Evolutionary conservation across 2,888 invertebrate genomes (phyloP).

Genomic region (Trachelus iudaicus): DNA sequence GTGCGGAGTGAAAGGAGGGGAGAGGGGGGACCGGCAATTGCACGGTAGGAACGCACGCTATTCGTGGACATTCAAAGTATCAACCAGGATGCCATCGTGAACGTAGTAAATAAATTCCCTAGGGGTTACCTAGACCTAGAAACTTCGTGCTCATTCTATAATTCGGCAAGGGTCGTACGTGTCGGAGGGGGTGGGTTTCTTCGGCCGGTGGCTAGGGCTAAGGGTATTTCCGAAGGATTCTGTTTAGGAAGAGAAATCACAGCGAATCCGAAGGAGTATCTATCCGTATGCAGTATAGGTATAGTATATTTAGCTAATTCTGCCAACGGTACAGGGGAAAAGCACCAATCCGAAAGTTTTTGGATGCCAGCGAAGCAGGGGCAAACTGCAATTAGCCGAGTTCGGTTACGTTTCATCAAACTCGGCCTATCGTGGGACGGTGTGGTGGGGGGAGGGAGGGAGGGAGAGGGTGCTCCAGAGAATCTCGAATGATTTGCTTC

Average conservation of each 20-base stretch:
- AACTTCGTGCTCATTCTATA: not conserved
- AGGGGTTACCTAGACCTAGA: not conserved
- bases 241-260: not conserved
- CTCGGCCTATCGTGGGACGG: not conserved
- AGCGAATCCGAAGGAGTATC: not conserved
- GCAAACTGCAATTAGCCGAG: not conserved
- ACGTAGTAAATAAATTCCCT: not conserved
- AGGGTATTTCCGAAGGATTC: not conserved
- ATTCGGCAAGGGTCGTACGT: not conserved
- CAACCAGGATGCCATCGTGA: not conserved
- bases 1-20: no score
- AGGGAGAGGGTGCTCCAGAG: not conserved
- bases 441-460: no score
- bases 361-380: not conserved
- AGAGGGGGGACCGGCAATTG: not conserved
- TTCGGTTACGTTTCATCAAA: not conserved
- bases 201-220: not conserved
- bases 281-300: not conserved
- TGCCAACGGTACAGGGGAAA: not conserved
- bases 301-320: not conserved
- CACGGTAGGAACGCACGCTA: not conserved
- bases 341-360: not conserved
- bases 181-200: not conserved
- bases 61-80: not conserved
- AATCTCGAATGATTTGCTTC: not conserved